Evolutionary conservation across 2,888 invertebrate genomes (phyloP).

Genomic region (Emmelina monodactyla): DNA sequence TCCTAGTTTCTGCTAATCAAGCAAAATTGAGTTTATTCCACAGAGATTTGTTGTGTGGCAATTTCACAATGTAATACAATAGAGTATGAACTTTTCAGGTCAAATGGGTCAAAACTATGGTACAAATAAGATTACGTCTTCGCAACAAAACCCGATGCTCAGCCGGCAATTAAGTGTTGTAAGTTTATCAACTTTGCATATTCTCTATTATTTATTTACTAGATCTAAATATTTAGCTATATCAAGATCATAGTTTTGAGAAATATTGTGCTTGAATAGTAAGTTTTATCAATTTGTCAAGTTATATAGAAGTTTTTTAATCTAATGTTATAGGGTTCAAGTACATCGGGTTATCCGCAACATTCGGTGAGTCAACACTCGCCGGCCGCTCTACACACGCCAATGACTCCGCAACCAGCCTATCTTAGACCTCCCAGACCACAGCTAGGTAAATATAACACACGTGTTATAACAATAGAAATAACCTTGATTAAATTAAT

Average conservation of each 20-base stretch:
- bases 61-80: no score
- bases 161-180: conserved; percentile 81
- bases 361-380: conserved; percentile 50
- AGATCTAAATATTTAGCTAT: not conserved
- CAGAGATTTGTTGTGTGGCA: no score
- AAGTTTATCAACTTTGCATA: not conserved
- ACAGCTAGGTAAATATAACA: conserved; percentile 32
- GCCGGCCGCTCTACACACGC: conserved; percentile 66
- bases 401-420: conserved; percentile 51
- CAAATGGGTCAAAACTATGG: conserved; percentile 57
- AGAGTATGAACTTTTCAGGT: conserved; percentile 36
- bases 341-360: conserved; percentile 43
- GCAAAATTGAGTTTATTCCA: no score
- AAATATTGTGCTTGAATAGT: not conserved
- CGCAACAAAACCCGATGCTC: conserved; percentile 89
- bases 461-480: not conserved
- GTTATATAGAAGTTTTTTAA: not conserved
- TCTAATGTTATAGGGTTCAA: conserved; percentile 30
- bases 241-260: not conserved
- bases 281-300: not conserved
- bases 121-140: conserved; percentile 69
- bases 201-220: not conserved
- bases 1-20: no score
- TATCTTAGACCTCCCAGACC: conserved; percentile 57
- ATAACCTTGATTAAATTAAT: not conserved